Evolutionary conservation across 1,140 invertebrate species (phyloP), one percentile per base, ranked within the genome.

Genomic region (Leptoteleia sp.): DNA sequence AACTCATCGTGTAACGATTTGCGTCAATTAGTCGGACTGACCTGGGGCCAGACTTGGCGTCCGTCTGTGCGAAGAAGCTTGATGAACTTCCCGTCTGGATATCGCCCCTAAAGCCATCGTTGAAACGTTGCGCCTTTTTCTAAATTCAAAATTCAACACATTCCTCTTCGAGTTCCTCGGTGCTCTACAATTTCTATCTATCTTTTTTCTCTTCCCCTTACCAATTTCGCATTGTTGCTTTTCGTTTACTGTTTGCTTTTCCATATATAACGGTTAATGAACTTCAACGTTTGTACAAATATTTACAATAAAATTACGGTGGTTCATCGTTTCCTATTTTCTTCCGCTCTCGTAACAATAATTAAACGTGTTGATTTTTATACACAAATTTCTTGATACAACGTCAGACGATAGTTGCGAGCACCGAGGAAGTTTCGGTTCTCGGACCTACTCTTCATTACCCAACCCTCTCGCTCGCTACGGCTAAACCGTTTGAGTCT

Each of bases 401-500:
- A 25, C 9, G 59, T 73, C 42, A 73, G 70, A 47, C 70, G 70
- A 43, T 57, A 73, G 50, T 11, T 55, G 31, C 59, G 38, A 73
- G 70, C 70, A 73, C 70, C 70, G 42, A 47, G 70, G 70, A 73
- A 64, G 8, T 64, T 64, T 52, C 50, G 48, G 48, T 27, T 73
- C 12, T 73, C 57, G 12, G 50, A 73, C 59, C 59, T 73, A 73
- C 50, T 73, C 48, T 64, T 73, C 70, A 48, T 73, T 9, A 64
- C 70, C 70, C 70, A 73, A 47, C 70, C 70, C 57, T 73, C 70
- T 47, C 42, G 57, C 27, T 83, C 77, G 31, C 77, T 79, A 81
- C 75, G 54, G 43, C 37, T 65, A 77, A 62, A 65, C 71, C 70
- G 68, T 57, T 68, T 81, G 79, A 81, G 77, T 84, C 86, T 88